These are phyloP conservation scores for Hypsopygia costalis DNA, from an alignment of 2,888 invertebrate species.

Conservation along the genomic window DNA sequence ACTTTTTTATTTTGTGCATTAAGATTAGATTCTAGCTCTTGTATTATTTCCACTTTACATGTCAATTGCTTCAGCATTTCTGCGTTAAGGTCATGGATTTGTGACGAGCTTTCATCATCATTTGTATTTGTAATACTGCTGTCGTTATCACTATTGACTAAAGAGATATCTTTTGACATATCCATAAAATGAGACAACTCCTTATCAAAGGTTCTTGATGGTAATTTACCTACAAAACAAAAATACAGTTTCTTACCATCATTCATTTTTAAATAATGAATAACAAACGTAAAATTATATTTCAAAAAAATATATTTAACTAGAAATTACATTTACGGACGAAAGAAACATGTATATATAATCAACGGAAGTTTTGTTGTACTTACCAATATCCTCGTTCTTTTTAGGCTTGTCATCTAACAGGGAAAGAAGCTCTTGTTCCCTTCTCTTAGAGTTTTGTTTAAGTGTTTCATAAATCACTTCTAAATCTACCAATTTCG, in stretches of 20 bases:
- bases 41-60: conserved; percentile 38
- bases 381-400: conserved; percentile 35
- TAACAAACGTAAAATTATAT: too few species aligned
- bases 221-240: conserved; percentile 32
- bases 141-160: conserved; percentile 56
- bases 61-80: conserved; percentile 42
- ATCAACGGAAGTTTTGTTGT: too few species aligned
- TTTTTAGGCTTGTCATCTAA: conserved; percentile 46
- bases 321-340: too few species aligned
- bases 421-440: conserved; percentile 73
- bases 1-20: conserved; percentile 43
- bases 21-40: conserved; percentile 47
- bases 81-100: conserved; percentile 28
- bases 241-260: conserved; percentile 1
- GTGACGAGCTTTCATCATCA: conserved; percentile 26
- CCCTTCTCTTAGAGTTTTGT: conserved; percentile 72
- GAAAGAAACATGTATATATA: too few species aligned
- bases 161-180: conserved; percentile 53
- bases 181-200: conserved; percentile 46
- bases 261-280: conserved; percentile 3
- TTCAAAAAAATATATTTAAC: too few species aligned
- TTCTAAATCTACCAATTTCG: conserved; percentile 66
- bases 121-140: conserved; percentile 35
- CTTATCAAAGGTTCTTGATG: conserved; percentile 31
- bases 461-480: conserved; percentile 75